phyloP scores from a whole-genome alignment of 1,140 invertebrate species.

The Drosophila arawakana region DNA sequence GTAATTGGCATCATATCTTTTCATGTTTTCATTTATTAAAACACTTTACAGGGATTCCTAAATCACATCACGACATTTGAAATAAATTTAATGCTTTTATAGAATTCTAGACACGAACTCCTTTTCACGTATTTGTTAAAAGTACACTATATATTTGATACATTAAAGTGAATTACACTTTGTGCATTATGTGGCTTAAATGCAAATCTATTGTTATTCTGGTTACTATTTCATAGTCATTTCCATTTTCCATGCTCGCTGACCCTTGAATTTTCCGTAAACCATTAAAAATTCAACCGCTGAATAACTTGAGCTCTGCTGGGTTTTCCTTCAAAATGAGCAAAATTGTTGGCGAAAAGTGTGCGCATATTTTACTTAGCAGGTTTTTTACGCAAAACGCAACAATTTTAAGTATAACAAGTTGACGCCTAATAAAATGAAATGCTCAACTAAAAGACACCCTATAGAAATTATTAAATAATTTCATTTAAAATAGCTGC shows the following conservation, averaged over 20 bases:
- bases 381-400: constrained; percentile 30
- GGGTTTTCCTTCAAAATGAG: constrained; percentile 15
- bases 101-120: too few species aligned
- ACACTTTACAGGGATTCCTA: too few species aligned
- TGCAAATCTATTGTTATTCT: constrained; percentile 5
- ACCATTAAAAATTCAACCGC: constrained; percentile 43
- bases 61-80: too few species aligned
- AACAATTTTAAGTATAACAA: constrained; percentile 68
- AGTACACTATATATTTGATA: too few species aligned
- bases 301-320: constrained; percentile 24
- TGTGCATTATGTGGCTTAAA: background rate
- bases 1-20: too few species aligned
- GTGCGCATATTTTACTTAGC: constrained; percentile 52
- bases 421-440: constrained; percentile 11
- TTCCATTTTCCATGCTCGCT: background rate
- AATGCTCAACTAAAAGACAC: background rate
- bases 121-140: too few species aligned
- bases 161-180: too few species aligned
- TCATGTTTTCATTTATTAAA: too few species aligned
- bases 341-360: constrained; percentile 21
- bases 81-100: too few species aligned
- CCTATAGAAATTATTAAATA: background rate
- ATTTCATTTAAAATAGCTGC: background rate
- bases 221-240: constrained; percentile 5
- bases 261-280: constrained; percentile 11